Evolutionary conservation across 2,797 vertebrate genomes (phyloP).

Genomic region (Mus minutoides): DNA sequence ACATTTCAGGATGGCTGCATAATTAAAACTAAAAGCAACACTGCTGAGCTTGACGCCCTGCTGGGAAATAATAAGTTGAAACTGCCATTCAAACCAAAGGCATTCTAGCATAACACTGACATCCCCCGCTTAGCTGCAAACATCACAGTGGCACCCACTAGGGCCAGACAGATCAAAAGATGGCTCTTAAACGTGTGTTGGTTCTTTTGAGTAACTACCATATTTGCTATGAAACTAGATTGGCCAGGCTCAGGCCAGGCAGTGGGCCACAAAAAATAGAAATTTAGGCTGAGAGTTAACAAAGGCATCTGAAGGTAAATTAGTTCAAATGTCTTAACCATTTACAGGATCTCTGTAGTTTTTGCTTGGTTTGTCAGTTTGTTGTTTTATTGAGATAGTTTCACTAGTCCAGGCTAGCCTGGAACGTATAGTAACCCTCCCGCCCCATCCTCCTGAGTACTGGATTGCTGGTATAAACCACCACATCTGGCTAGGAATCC

Average conservation of each 20-base stretch:
- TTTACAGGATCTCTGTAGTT: conserved; percentile 8
- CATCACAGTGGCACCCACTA: conserved; percentile 62
- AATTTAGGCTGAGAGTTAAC: conserved; percentile 38
- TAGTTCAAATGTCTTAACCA: conserved; percentile 11
- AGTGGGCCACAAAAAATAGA: conserved; percentile 47
- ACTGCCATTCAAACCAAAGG: conserved; percentile 75
- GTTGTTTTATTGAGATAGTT: not conserved
- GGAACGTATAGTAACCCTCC: not conserved
- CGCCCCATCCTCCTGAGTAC: not conserved
- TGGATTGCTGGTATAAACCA: not conserved
- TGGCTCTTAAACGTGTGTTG: conserved; percentile 57
- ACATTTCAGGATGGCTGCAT: conserved; percentile 74
- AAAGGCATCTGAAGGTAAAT: conserved; percentile 45
- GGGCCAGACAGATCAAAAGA: conserved; percentile 66
- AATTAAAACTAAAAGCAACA: conserved; percentile 76
- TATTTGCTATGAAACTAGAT: conserved; percentile 56
- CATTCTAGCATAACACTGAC: conserved; percentile 66
- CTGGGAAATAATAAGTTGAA: conserved; percentile 65
- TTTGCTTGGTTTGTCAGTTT: not conserved
- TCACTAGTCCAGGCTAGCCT: not conserved
- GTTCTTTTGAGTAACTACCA: conserved; percentile 65
- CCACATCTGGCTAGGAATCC: not conserved
- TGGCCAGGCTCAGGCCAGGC: not conserved
- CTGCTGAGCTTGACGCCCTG: conserved; percentile 66
- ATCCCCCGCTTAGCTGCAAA: conserved; percentile 58